Evolutionary conservation across 53 echinoderm and acorn worm species (phyloP), one percentile per base, ranked within the genome.

Genomic region (Pentamera pediparva): DNA sequence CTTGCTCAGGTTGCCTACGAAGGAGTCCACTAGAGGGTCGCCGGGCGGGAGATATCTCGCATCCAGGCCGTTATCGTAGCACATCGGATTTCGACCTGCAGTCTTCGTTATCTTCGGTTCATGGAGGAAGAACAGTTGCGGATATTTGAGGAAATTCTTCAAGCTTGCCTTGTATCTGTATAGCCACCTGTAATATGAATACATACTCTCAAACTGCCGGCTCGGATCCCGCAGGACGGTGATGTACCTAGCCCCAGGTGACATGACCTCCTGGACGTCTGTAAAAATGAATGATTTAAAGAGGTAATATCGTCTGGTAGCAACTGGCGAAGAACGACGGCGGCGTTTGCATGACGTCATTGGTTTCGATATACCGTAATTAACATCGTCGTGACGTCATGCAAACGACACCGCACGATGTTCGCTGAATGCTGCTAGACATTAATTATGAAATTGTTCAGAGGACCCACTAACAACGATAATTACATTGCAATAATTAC

Each of bases 161-260:
- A 94, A 71, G 7, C 63, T 55, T 7, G 75, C 87, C 1, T 55
- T 35, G 69, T 76, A 94, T 37, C 90, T 70, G 6, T 67, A 64
- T 4, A 82, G 61, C 21, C 75, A 90, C 40, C 86, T 76, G 74
- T 94, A 94, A 34, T 94, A 94, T 10, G 75, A 84, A 83, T 78
- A 94, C 37, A 90, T 87, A 38, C 94, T 94, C 71, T 94, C 94
- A 78, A 78, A 94, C 73, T 94, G 94, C 20, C 79, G 87, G 31
- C 70, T 77, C 0, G 94, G 94, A 70, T 94, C 77, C 6, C 94
- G 69, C 18, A 94, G 75, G 26, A 94, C 69, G 52, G 79, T 83
- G 52, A 94, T 84, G 77, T 90, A 94, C 17, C 86, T 47, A 5
- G 90, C 74, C 35, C 82, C 85, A 3, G 62, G 37, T 3, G 80